Evolutionary conservation across 37 sponge, comb jelly and placozoan genomes (phyloP), one percentile per base, ranked within the genome.

Genomic region (Aphrocallistes beatrix): DNA sequence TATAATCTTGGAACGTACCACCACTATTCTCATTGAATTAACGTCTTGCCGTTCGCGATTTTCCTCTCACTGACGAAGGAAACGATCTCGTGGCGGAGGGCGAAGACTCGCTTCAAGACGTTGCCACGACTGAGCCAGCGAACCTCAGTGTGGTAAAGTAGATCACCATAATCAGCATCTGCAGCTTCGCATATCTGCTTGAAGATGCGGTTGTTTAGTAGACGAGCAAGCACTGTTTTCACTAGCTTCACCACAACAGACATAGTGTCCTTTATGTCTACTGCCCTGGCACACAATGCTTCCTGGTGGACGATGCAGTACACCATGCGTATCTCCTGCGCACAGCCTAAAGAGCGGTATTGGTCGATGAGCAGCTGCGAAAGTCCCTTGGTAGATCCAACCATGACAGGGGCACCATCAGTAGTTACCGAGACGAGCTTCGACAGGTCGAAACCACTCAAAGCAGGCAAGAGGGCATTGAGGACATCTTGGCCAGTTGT

Each of bases 341-440:
- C 32, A 60, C 75, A 32, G 25, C 75, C 75, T 32, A 32, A 32
- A 32, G 25, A 21, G 25, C 34, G 25, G 75, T 30, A 60, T 3
- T 60, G 34, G 25, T 60, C 3, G 32, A 25, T 28, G 34, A 60
- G 75, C 75, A 60, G 75, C 45, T 60, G 75, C 75, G 25, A 28
- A 21, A 60, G 75, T 60, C 8, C 8, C 75, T 32, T 60, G 25
- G 25, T 28, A 32, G 25, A 32, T 32, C 75, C 75, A 60, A 60
- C 75, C 75, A 60, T 60, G 25, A 30, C 75, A 60, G 75, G 75
- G 34, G 75, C 75, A 60, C 75, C 75, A 60, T 60, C 75, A 60
- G 75, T 60, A 32, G 75, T 60, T 42, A 42, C 45, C 45, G 45
- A 42, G 45, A 42, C 45, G 25, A 60, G 75, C 32, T 60, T 60